A percentile compares a stretch with the other conserved stretches of the same genome.
These are phyloP conservation scores for Linnaemya vulpina DNA, from an alignment of 2,888 invertebrate species.

Conservation along the genomic window DNA sequence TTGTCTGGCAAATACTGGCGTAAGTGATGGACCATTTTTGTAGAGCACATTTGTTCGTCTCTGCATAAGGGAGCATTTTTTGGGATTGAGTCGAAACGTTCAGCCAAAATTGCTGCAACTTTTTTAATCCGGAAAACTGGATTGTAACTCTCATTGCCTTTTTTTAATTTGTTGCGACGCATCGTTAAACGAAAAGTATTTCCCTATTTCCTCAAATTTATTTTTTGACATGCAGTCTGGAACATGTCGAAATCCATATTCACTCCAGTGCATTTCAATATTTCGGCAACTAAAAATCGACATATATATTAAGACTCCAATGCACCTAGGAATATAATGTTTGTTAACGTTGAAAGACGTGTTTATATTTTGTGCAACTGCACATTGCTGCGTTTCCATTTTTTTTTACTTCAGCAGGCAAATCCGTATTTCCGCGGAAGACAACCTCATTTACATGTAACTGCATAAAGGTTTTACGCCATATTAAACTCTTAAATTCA, in stretches of 20 bases:
- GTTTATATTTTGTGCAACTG: too few relatives aligned
- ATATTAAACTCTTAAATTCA: too few relatives aligned
- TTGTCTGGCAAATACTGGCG: neutral
- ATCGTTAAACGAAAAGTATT: neutral
- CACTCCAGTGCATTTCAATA: neutral
- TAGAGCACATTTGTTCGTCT: neutral
- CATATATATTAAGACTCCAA: slow-evolving; percentile 1
- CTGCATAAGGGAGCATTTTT: neutral
- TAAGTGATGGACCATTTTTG: neutral
- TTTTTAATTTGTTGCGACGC: neutral
- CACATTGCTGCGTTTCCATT: too few relatives aligned
- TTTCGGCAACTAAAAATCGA: neutral
- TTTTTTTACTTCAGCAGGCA: too few relatives aligned
- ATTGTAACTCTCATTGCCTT: neutral
- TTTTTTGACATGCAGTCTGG: slow-evolving; percentile 5
- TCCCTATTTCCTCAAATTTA: neutral
- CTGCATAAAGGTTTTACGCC: too few relatives aligned
- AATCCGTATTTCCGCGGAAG: too few relatives aligned
- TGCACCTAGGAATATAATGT: neutral
- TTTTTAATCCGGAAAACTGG: neutral
- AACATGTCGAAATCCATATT: too few relatives aligned
- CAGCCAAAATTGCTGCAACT: neutral
- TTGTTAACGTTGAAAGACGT: too few relatives aligned
- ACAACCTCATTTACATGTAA: too few relatives aligned
- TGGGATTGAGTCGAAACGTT: neutral